Percentiles rank a stretch among this genome's conserved stretches.
These are phyloP conservation scores for Hydrocynus forskahlii DNA, from an alignment of 2,797 vertebrate genomes.

Conservation along the genomic window DNA sequence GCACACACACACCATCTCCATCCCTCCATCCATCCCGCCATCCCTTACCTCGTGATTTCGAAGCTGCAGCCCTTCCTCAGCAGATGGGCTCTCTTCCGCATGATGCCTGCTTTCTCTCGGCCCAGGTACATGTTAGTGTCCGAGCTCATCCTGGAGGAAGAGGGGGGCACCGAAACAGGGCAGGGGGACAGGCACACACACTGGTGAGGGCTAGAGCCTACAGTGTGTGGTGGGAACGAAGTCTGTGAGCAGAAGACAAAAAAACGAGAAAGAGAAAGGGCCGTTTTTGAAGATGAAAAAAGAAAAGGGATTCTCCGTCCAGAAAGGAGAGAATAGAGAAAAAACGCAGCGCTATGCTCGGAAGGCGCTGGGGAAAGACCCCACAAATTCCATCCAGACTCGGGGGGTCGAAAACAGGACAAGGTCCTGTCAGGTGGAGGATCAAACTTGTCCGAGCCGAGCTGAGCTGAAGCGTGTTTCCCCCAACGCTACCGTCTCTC, in stretches of 20 bases:
- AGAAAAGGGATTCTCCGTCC: slow-evolving; percentile 50
- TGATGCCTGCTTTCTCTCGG: slow-evolving; percentile 81
- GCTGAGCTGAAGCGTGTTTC: not conserved
- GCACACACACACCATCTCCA: not conserved
- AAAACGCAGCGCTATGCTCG: slow-evolving; percentile 56
- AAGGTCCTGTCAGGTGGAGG: slow-evolving; percentile 51
- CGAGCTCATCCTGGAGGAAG: slow-evolving; percentile 79
- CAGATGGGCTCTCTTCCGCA: slow-evolving; percentile 84
- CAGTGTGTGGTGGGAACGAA: slow-evolving; percentile 50
- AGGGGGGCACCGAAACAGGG: not conserved
- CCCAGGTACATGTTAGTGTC: slow-evolving; percentile 84
- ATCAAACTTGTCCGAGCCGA: slow-evolving; percentile 3
- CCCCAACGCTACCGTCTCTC: no score
- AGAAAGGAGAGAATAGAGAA: slow-evolving; percentile 48
- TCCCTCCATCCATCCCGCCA: not conserved
- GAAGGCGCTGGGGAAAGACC: slow-evolving; percentile 54
- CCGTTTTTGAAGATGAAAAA: slow-evolving; percentile 67
- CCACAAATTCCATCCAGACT: slow-evolving; percentile 64
- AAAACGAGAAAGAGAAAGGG: slow-evolving; percentile 37
- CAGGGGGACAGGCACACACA: slow-evolving; percentile 24
- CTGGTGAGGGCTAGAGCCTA: no score
- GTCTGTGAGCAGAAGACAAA: slow-evolving; percentile 22
- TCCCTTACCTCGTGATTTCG: slow-evolving; percentile 83
- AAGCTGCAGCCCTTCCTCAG: slow-evolving; percentile 88
- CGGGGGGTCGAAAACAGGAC: slow-evolving; percentile 11